Conservation (phyloP, 2,888 invertebrate genomes). For the Lasioglossum figueresi region DNA sequence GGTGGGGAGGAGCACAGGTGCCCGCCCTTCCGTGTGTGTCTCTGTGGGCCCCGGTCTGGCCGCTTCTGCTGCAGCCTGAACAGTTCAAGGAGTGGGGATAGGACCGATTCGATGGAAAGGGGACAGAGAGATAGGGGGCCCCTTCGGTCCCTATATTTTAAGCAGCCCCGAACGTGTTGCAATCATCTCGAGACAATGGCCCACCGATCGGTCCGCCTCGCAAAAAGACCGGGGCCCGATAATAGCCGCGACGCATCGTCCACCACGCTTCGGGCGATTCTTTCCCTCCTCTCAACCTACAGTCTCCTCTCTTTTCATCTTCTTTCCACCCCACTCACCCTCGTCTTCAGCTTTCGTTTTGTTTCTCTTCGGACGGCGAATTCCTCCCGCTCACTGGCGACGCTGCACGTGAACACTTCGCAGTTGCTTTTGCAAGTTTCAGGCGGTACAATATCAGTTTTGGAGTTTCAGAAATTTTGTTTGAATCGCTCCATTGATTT, state of each 20-base stretch:
- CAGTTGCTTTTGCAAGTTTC: not conserved
- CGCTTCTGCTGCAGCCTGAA: slow-evolving; percentile 64
- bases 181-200: slow-evolving; percentile 84
- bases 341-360: slow-evolving; percentile 30
- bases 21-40: slow-evolving; percentile 69
- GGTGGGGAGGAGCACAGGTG: slow-evolving; percentile 44
- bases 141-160: slow-evolving; percentile 80
- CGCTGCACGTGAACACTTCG: not conserved
- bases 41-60: slow-evolving; percentile 57
- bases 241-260: slow-evolving; percentile 80
- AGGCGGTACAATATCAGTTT: not conserved
- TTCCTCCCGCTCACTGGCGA: slow-evolving; percentile 49
- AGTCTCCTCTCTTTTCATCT: slow-evolving; percentile 13
- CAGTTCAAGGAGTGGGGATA: slow-evolving; percentile 36
- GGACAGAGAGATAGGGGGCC: slow-evolving; percentile 64
- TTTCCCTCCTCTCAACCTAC: not conserved
- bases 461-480: too few relatives aligned
- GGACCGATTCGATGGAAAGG: slow-evolving; percentile 64
- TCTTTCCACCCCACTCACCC: slow-evolving; percentile 11
- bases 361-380: slow-evolving; percentile 54
- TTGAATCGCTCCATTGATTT: too few relatives aligned
- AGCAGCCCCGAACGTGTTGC: slow-evolving; percentile 83
- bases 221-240: slow-evolving; percentile 81
- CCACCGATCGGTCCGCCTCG: slow-evolving; percentile 77
- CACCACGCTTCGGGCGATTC: slow-evolving; percentile 69